A percentile compares a stretch with the other conserved stretches of the same genome.
Evolutionary conservation across 2,888 invertebrate genomes (phyloP).

Genomic region (Vanessa cardui): DNA sequence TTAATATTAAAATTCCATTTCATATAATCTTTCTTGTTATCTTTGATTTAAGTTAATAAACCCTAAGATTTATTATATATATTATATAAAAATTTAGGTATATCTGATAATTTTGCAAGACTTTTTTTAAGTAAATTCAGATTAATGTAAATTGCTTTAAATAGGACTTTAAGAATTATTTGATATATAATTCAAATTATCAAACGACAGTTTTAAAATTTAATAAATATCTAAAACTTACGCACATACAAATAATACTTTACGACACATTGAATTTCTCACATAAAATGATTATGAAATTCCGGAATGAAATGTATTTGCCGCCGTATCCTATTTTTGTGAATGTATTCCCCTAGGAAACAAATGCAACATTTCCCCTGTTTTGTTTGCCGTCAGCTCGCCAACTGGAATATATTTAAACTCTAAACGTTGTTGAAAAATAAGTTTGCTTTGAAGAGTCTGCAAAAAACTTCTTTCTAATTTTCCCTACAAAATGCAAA

Average conservation of each 20-base stretch:
- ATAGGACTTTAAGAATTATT: no score
- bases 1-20: no score
- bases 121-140: no score
- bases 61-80: no score
- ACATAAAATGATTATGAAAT: constrained; percentile 19
- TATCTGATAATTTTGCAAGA: no score
- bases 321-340: constrained; percentile 14
- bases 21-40: no score
- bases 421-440: not conserved
- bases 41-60: no score
- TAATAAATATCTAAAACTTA: not conserved
- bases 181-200: not conserved
- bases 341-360: constrained; percentile 17
- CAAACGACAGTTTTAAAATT: not conserved
- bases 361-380: constrained; percentile 20
- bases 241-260: not conserved
- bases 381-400: constrained; percentile 16
- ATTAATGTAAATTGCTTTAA: no score
- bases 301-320: constrained; percentile 13
- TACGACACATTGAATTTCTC: constrained; percentile 3
- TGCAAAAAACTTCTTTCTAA: not conserved
- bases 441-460: constrained; percentile 5
- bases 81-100: no score
- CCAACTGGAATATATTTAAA: constrained; percentile 11
- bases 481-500: not conserved